A percentile compares a stretch with the other conserved stretches of the same genome.
Evolutionary conservation across 1,140 invertebrate species (phyloP).

Genomic region (Nephila pilipes): DNA sequence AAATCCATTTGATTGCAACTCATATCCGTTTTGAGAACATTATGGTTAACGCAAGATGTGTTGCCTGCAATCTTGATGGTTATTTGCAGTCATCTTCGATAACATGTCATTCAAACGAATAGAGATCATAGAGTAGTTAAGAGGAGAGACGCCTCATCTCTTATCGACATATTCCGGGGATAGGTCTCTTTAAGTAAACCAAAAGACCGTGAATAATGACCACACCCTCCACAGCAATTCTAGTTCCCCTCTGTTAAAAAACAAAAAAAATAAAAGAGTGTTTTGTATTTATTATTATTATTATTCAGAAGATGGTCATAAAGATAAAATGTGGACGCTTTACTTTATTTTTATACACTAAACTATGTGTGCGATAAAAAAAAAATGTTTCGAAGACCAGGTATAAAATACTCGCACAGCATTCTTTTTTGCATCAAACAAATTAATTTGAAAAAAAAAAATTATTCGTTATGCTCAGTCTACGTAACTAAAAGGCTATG

Average conservation of each 20-base stretch:
- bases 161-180: conserved; percentile 6
- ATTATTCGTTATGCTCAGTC: no score
- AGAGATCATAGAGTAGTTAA: not conserved
- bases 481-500: no score
- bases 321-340: not conserved
- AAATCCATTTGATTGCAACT: not conserved
- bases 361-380: no score
- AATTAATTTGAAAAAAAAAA: no score
- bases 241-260: not conserved
- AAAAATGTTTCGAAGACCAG: no score
- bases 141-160: not conserved
- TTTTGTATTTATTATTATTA: not conserved
- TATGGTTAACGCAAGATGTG: conserved; percentile 5
- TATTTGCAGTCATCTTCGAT: not conserved
- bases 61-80: not conserved
- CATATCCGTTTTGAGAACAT: not conserved
- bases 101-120: not conserved
- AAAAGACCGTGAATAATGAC: not conserved
- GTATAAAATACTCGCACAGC: no score
- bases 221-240: conserved; percentile 1
- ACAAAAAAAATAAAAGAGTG: not conserved
- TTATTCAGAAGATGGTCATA: not conserved
- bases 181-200: not conserved
- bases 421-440: no score
- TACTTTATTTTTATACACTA: no score